Evolutionary conservation across 2,888 invertebrate genomes (phyloP).

Genomic region (Bellardia bayeri): DNA sequence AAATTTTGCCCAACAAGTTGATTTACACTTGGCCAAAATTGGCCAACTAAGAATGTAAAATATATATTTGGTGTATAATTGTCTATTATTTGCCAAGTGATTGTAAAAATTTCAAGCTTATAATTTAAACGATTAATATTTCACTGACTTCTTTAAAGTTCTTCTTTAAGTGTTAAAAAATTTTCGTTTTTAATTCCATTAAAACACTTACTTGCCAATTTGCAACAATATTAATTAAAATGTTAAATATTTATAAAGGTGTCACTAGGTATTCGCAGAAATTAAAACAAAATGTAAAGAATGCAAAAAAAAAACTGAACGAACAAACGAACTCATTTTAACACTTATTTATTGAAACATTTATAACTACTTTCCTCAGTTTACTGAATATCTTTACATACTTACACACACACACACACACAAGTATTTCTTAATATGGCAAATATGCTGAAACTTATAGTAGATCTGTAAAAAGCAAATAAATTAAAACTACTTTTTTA

Average conservation of each 20-base stretch:
- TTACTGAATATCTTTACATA: conserved; percentile 24
- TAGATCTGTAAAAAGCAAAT: conserved; percentile 41
- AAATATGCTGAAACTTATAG: not conserved
- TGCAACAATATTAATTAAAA: conserved; percentile 49
- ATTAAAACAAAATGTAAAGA: conserved; percentile 27
- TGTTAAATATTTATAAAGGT: conserved; percentile 61
- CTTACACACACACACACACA: not conserved
- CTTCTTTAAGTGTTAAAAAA: not conserved
- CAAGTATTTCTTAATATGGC: not conserved
- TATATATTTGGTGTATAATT: not conserved
- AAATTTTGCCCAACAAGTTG: too few species aligned
- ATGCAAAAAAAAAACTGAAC: not conserved
- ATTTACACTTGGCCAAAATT: too few species aligned
- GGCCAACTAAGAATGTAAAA: too few species aligned
- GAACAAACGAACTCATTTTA: conserved; percentile 30
- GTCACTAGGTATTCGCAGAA: conserved; percentile 49
- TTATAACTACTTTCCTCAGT: conserved; percentile 43
- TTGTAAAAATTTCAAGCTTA: too few species aligned
- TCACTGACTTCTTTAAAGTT: not conserved
- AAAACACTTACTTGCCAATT: not conserved
- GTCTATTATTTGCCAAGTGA: too few species aligned
- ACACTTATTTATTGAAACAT: conserved; percentile 65
- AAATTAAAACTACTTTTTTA: conserved; percentile 48
- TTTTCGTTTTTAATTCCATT: not conserved
- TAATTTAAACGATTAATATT: too few species aligned